Evolutionary conservation across 2,797 vertebrate genomes (phyloP).

Genomic region (Astyanax mexicanus): DNA sequence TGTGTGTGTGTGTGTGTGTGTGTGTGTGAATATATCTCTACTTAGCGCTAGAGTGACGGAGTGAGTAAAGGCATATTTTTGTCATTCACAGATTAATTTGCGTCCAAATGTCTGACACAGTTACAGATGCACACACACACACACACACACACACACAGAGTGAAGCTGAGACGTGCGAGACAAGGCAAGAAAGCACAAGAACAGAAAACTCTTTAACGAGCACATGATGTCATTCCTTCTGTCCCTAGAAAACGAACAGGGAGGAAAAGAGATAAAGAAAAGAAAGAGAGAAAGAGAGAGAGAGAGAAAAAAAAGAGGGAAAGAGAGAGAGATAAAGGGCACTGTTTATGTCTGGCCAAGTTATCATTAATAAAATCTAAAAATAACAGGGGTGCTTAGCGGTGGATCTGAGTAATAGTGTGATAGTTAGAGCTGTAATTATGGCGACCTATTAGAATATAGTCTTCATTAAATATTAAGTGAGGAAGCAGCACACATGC

Average conservation of each 20-base stretch:
- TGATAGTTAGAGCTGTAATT: conserved; percentile 68
- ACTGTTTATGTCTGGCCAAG: conserved; percentile 67
- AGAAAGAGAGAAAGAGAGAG: conserved; percentile 38
- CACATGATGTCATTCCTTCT: conserved; percentile 27
- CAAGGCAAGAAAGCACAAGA: conserved; percentile 7
- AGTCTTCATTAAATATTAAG: conserved; percentile 79
- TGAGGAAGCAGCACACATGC: conserved; percentile 66
- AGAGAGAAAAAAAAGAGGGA: conserved; percentile 20
- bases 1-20: too few species aligned
- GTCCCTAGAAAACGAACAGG: conserved; percentile 43
- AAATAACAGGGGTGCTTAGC: conserved; percentile 76
- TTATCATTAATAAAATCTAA: conserved; percentile 78
- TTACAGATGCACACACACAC: neutral
- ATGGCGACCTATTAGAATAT: conserved; percentile 75
- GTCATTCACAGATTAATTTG: conserved; percentile 20
- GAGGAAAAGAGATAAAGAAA: neutral
- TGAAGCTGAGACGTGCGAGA: conserved; percentile 27
- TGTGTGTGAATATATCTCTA: too few species aligned
- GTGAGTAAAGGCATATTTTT: conserved; percentile 28
- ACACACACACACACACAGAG: conserved; percentile 23
- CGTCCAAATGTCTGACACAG: conserved; percentile 30
- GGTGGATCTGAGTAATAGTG: conserved; percentile 67
- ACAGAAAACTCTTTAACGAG: conserved; percentile 21
- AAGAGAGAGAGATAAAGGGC: conserved; percentile 25
- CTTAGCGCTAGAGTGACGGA: too few species aligned